Evolutionary conservation across 2,888 invertebrate genomes (phyloP).

Genomic region (Protodeltote pygarga): DNA sequence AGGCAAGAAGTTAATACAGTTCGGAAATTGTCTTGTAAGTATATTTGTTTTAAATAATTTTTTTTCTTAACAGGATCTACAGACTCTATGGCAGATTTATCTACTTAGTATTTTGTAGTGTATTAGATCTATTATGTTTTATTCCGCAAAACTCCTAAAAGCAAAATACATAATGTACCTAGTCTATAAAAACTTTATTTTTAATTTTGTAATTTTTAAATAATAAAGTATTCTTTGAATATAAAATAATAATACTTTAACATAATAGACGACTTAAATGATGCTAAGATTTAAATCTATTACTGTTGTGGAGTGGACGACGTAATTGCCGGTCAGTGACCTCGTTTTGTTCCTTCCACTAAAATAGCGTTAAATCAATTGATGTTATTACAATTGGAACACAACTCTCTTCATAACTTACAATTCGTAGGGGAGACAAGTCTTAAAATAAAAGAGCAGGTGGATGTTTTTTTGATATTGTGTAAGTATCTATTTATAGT

Average conservation of each 20-base stretch:
- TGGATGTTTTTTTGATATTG: conserved; percentile 34
- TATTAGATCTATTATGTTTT: not conserved
- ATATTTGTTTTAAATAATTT: conserved; percentile 58
- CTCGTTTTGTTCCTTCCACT: conserved; percentile 83
- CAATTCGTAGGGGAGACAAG: conserved; percentile 63
- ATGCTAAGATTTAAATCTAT: conserved; percentile 47
- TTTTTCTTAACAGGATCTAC: conserved; percentile 26
- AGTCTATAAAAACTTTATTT: not conserved
- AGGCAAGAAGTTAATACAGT: conserved; percentile 76
- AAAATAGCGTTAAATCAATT: conserved; percentile 86
- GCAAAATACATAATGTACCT: not conserved
- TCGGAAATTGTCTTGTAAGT: conserved; percentile 66
- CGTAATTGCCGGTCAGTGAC: conserved; percentile 85
- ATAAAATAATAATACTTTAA: conserved; percentile 25
- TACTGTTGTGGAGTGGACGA: conserved; percentile 66
- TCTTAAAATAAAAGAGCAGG: conserved; percentile 46
- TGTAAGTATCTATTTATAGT: conserved; percentile 3
- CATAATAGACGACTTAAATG: too few species aligned
- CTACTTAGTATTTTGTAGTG: not conserved
- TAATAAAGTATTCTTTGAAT: not conserved
- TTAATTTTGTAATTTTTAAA: not conserved
- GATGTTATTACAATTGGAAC: conserved; percentile 85
- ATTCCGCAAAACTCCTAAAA: not conserved
- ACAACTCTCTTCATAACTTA: conserved; percentile 75
- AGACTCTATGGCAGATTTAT: conserved; percentile 8